Evolutionary conservation across 2,888 invertebrate genomes (phyloP), one percentile per base, ranked within the genome.

Genomic region (Orthonevra nobilis): DNA sequence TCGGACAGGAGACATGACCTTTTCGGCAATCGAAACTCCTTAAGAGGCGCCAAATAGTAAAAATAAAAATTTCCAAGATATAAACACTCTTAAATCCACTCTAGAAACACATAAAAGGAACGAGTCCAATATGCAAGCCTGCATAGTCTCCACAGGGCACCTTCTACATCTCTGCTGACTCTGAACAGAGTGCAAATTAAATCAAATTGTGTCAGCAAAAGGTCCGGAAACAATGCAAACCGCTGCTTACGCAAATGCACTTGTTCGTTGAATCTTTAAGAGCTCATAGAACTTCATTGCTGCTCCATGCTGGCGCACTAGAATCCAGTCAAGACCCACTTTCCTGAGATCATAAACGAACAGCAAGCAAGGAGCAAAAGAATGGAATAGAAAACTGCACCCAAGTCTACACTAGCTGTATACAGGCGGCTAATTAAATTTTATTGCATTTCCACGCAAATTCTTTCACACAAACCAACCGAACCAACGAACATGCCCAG

Each of bases 391-490:
- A 3, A 30, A 14, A 38, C 48, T 15, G 26, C 17, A 36, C 26
- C 28, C 38, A 28, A 63, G 15, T 50, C 30, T 10, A 40, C 38
- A 30, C 19, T 26, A 38, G 20, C 17, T 36, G 56, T 38, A 40
- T 34, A 30, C 19, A 36, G 46, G 20, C 17, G 46, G 56, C 46
- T 56, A 66, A 56, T 66, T 56, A 66, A 66, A 66, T 66, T 56
- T 56, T 46, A 56, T 56, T 66, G 56, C 46, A 38, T 38, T 46
- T 46, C 28, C 19, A 46, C 46, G 66, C 56, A 50, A 63, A 56
- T 44, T 26, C 20, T 26, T 42, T 20, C 19, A 26, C 54, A 30
- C 38, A 56, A 56, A 40, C 40, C 56, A 40, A 56, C 56, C 30
- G 30, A 56, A 36, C 20, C 34, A 32, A 46, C n/a, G 23, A 10